Evolutionary conservation across 1,140 invertebrate genomes (phyloP), one percentile per base, ranked within the genome.

Genomic region (Drosophila micromelanica): DNA sequence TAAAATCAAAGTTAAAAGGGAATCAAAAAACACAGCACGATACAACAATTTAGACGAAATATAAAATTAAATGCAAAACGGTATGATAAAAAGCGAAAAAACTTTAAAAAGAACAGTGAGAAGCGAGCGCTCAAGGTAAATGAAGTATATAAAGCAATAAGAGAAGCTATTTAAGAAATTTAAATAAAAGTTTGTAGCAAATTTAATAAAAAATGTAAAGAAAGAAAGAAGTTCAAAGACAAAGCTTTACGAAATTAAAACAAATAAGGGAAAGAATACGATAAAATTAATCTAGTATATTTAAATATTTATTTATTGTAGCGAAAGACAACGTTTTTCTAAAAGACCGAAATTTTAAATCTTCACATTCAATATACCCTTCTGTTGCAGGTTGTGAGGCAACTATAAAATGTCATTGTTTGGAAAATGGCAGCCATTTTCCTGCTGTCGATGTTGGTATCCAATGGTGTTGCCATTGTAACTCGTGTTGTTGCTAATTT

Each of bases 401-500:
- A 49, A 12, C 46, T 27, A 30, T 35, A 15, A 35, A 51, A 32
- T 51, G 13, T 43, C 59, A 62, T 51, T 62, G 59, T 46, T 27
- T 20, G 56, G 23, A 32, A 60, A 60, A 60, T 60, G 15, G 59
- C 59, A 40, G n/a, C 45, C n/a, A n/a, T n/a, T n/a, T n/a, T n/a
- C n/a, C n/a, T 51, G 54, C 43, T 59, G 32, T 57, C 52, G 42
- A 57, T 57, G 54, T 8, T 38, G 32, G 32, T 48, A 48, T 11
- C 6, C 13, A 15, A 60, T 38, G 48, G 52, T 61, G 43, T 46
- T 49, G 42, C 46, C 43, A 17, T 43, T 46, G 52, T 46, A 54
- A 15, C 37, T 38, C 49, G 27, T 42, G 54, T 49, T 60, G 45
- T 61, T 78, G 82, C 85, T 86, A 73, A 87, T 81, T 85, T 86